Evolutionary conservation across 1,140 invertebrate species (phyloP).

Genomic region (Drosophila gunungcola): DNA sequence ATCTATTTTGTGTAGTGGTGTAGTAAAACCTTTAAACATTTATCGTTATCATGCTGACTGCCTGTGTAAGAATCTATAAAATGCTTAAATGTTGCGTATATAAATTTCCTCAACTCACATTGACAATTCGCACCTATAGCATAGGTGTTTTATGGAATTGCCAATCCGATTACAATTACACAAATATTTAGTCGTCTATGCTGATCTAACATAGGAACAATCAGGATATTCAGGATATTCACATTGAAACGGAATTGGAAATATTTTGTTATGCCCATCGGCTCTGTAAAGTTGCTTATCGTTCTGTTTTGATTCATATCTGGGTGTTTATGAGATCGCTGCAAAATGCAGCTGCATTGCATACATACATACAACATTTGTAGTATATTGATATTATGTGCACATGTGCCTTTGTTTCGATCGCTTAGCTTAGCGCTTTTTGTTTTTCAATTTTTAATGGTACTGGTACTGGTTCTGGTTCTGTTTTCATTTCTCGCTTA

Average conservation of each 20-base stretch:
- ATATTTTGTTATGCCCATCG: slow-evolving; percentile 22
- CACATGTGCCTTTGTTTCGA: slow-evolving; percentile 22
- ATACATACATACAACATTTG: background rate
- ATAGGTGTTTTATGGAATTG: slow-evolving; percentile 3
- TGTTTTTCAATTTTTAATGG: slow-evolving; percentile 4
- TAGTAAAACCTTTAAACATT: slow-evolving; percentile 45
- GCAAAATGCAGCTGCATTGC: slow-evolving; percentile 16
- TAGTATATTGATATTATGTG: background rate
- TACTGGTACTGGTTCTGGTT: slow-evolving; percentile 13
- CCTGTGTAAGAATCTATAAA: slow-evolving; percentile 46
- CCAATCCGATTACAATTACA: slow-evolving; percentile 21
- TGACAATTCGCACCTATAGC: slow-evolving; percentile 36
- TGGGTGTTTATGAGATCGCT: slow-evolving; percentile 7
- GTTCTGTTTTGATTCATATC: slow-evolving; percentile 18
- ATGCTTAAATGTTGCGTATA: slow-evolving; percentile 44
- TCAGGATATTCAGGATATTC: slow-evolving; percentile 20
- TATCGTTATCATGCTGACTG: slow-evolving; percentile 38
- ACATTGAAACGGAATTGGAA: slow-evolving; percentile 34
- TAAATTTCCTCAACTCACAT: slow-evolving; percentile 36
- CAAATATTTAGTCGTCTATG: slow-evolving; percentile 25
- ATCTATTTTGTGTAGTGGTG: slow-evolving; percentile 41
- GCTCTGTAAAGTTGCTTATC: slow-evolving; percentile 31
- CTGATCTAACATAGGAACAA: slow-evolving; percentile 44
- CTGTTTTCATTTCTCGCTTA: slow-evolving; percentile 21
- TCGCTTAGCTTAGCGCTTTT: slow-evolving; percentile 3